These are phyloP conservation scores for Mustela lutreola DNA, from an alignment of 2,113 vertebrate species.

Conservation along the genomic window DNA sequence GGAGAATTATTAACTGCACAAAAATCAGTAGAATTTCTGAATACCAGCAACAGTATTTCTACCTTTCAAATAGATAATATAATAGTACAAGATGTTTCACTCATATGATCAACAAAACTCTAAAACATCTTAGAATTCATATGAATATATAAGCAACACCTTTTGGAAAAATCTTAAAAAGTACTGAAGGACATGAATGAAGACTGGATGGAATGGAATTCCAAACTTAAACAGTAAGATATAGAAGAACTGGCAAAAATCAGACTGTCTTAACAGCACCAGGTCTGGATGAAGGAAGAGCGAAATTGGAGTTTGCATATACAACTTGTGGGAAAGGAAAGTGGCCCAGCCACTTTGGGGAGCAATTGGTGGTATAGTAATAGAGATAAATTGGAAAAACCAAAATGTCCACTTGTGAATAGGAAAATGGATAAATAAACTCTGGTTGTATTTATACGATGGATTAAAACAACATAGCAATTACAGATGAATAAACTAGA, in stretches of 20 bases:
- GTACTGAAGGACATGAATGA: neutral
- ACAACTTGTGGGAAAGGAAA: neutral
- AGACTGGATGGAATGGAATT: neutral
- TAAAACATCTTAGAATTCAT: neutral
- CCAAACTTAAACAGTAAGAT: neutral
- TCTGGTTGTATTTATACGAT: neutral
- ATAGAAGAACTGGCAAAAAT: neutral
- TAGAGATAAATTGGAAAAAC: constrained; percentile 33
- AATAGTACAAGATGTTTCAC: neutral
- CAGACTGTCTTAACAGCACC: neutral
- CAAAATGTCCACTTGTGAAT: neutral
- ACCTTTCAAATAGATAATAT: neutral
- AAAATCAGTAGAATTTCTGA: constrained; percentile 13
- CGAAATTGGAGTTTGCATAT: neutral
- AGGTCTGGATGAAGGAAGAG: neutral
- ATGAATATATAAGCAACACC: neutral
- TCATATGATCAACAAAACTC: neutral
- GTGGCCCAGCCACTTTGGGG: neutral
- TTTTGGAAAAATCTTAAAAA: neutral
- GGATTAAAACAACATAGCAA: neutral
- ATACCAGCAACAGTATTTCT: neutral
- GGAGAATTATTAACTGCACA: neutral
- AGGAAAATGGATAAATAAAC: constrained; percentile 8
- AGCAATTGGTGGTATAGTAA: neutral
- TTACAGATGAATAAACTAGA: constrained; percentile 39